Evolutionary conservation across 2,888 invertebrate genomes (phyloP), one percentile per base, ranked within the genome.

Genomic region (Hemaris fuciformis): DNA sequence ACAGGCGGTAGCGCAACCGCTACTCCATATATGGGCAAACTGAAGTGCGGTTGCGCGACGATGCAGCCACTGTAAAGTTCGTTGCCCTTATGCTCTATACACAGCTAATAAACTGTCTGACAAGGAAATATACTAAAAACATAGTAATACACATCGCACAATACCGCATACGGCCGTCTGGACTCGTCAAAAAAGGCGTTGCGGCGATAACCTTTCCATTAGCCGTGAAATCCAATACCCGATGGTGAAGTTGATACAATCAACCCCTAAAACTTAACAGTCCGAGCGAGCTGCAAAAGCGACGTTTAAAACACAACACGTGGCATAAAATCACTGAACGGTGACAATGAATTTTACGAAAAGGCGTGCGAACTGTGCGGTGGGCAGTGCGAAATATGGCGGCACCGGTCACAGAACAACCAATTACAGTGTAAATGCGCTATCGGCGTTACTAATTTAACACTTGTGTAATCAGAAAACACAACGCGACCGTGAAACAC

Each of bases 291-390:
- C 64, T 53, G 62, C 63, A 65, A 65, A 62, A 68, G 68, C 74
- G 71, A 70, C 70, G 70, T 70, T 66, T 64, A 76, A 82, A 86
- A 81, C 84, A 90, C 85, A 83, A 88, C 91, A 91, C 91, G 91
- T 92, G 91, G 91, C 91, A 86, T 84, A 85, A 85, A 89, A 88
- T 89, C 91, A 91, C 88, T 91, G 91, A 86, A 89, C 89, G 84
- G 84, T 90, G 88, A 88, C 89, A 87, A 85, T 75, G 84, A 83
- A 83, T 87, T 82, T 89, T 84, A 83, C 70, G 80, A 89, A 91
- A 89, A 91, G 86, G 89, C 88, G 88, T 92, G 91, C 91, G 81
- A 91, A 89, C 88, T 89, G 81, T 66, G 72, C 78, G 78, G 78
- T 83, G 83, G 84, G 85, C 85, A 85, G 88, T 88, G 91, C 91